Conservation (phyloP, 2,113 vertebrate genomes). For the Talpa occidentalis region DNA sequence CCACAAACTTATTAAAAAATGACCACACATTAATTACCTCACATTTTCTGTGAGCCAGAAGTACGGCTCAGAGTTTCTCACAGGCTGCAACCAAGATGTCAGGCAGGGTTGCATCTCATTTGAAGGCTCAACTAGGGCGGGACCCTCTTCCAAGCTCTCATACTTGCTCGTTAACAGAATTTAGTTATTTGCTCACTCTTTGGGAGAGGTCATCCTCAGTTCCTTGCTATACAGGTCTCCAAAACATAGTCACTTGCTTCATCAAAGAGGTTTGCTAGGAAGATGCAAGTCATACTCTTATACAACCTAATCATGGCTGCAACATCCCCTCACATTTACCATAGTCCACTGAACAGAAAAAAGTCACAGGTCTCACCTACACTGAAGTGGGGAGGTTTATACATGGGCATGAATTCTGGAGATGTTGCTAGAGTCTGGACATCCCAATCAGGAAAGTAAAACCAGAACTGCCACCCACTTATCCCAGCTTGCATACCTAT, state of each 20-base stretch:
- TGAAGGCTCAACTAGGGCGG: not conserved
- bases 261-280: not conserved
- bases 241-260: not conserved
- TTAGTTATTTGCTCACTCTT: not conserved
- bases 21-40: not conserved
- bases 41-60: not conserved
- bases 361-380: not conserved
- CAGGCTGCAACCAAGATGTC: not conserved
- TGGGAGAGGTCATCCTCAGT: not conserved
- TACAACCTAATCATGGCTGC: not conserved
- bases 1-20: not conserved
- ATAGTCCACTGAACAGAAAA: not conserved
- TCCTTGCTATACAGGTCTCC: not conserved
- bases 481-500: not conserved
- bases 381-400: not conserved
- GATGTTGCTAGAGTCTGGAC: not conserved
- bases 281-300: not conserved
- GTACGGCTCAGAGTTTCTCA: not conserved
- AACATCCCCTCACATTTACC: not conserved
- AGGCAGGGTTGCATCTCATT: not conserved
- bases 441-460: not conserved
- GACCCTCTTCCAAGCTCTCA: not conserved
- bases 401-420: fast-evolving
- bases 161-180: not conserved
- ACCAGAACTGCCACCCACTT: not conserved